phyloP scores from a whole-genome alignment of 2,888 invertebrate genomes.

The Ceramica pisi region DNA sequence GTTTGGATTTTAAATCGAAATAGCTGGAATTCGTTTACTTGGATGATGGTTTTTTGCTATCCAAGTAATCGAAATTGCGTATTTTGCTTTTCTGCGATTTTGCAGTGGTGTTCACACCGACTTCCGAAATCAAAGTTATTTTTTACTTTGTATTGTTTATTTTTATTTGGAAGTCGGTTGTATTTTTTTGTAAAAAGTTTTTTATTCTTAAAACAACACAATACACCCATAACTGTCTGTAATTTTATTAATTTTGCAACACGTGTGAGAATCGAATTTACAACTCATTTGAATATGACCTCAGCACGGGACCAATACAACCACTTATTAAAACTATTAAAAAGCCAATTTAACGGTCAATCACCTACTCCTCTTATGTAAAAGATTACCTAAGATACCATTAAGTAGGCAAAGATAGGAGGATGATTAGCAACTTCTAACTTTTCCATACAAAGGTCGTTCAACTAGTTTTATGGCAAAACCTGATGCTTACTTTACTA shows the following conservation, averaged over 20 bases:
- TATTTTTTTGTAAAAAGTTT: no score
- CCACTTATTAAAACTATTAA: conserved; percentile 37
- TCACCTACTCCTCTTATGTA: conserved; percentile 46
- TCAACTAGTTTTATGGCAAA: conserved; percentile 68
- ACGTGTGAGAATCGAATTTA: background rate
- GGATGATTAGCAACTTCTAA: conserved; percentile 7
- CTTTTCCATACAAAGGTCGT: conserved; percentile 52
- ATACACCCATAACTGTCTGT: background rate
- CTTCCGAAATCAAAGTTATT: no score
- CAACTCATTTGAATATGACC: conserved; percentile 15
- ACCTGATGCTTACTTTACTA: conserved; percentile 53
- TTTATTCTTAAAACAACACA: background rate
- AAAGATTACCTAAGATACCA: conserved; percentile 16
- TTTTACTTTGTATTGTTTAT: no score
- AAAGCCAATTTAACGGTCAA: conserved; percentile 64
- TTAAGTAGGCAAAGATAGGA: background rate
- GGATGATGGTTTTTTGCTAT: no score
- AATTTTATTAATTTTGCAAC: background rate
- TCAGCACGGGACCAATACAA: conserved; percentile 25
- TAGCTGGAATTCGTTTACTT: no score
- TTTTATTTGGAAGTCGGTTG: no score
- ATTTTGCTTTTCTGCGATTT: no score
- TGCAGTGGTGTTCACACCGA: no score
- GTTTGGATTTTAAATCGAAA: no score
- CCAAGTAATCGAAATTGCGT: no score